A percentile compares a stretch with the other conserved stretches of the same genome.
phyloP scores from a whole-genome alignment of 1,140 invertebrate genomes.

The Apis florea region DNA sequence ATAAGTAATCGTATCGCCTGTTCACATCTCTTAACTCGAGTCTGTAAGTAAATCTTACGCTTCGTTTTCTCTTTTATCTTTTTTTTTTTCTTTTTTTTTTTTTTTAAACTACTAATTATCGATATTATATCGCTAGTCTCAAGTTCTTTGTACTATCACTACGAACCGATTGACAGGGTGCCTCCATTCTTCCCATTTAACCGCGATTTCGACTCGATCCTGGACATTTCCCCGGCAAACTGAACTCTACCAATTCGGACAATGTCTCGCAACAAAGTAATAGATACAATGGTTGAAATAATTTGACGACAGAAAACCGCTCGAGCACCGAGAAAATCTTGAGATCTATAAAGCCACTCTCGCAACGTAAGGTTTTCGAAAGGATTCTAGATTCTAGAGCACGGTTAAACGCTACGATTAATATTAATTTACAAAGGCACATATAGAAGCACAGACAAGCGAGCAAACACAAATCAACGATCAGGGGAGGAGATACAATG shows the following conservation, averaged over 20 bases:
- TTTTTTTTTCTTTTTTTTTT: neutral
- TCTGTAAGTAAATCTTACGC: constrained; percentile 2
- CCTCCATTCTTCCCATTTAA: constrained; percentile 30
- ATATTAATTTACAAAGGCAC: neutral
- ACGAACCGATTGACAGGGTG: constrained; percentile 48
- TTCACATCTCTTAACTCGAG: neutral
- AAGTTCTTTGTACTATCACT: constrained; percentile 55
- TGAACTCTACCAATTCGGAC: too few species aligned
- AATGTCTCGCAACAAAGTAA: too few species aligned
- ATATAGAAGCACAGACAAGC: neutral
- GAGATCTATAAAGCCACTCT: neutral
- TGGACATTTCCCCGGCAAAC: neutral
- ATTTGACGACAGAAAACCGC: too few species aligned
- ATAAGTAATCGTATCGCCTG: constrained; percentile 29
- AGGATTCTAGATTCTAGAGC: neutral
- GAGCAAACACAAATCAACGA: neutral
- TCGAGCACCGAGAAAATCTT: neutral
- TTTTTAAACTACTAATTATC: constrained; percentile 35
- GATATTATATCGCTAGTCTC: constrained; percentile 43
- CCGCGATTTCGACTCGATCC: neutral
- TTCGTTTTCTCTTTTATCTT: too few species aligned
- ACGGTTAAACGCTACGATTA: neutral
- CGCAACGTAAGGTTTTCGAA: neutral
- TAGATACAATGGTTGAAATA: too few species aligned
- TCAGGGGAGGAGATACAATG: neutral